Evolutionary conservation across 2,797 vertebrate species (phyloP).

Genomic region (Phaenicophaeus curvirostris): DNA sequence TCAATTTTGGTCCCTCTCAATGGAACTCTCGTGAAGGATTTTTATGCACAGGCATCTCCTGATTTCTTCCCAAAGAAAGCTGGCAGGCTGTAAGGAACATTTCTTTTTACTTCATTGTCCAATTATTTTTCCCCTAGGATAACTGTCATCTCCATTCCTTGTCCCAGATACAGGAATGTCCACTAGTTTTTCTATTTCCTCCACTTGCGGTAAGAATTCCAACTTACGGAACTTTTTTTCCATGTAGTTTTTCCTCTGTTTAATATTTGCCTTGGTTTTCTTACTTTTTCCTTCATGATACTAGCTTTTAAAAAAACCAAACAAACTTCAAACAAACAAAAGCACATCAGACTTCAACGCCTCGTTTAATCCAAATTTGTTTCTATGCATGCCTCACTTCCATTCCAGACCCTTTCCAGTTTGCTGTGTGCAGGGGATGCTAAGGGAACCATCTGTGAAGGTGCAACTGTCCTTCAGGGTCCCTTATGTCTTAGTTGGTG

Average conservation of each 20-base stretch:
- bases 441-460: not conserved
- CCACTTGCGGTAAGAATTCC: not conserved
- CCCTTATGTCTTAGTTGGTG: not conserved
- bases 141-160: not conserved
- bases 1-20: not conserved
- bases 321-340: not conserved
- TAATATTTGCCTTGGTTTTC: not conserved
- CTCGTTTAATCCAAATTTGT: not conserved
- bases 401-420: not conserved
- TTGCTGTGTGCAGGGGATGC: fast-evolving
- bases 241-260: not conserved
- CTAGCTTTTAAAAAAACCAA: not conserved
- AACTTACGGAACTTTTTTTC: not conserved
- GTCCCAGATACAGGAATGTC: not conserved
- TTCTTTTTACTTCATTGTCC: not conserved
- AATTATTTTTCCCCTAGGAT: not conserved
- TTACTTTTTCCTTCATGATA: not conserved
- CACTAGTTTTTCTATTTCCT: not conserved
- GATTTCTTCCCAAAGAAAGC: not conserved
- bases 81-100: not conserved
- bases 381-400: not conserved
- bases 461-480: not conserved
- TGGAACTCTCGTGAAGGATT: not conserved
- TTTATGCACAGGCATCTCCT: not conserved
- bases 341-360: not conserved